Conservation (phyloP, 2,888 invertebrate genomes). For the Tenthredo amoena region DNA sequence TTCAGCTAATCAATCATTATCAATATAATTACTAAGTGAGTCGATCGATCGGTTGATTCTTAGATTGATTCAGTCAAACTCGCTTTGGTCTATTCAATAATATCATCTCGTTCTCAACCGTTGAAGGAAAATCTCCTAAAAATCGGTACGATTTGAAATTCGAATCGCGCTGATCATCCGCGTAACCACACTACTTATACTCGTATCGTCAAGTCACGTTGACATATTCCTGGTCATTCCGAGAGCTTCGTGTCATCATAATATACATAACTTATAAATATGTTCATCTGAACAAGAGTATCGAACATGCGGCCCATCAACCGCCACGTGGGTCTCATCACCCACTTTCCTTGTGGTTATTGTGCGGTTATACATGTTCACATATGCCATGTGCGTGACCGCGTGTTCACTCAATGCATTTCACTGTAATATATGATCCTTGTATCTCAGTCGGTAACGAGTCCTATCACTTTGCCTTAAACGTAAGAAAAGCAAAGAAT, state of each 20-base stretch:
- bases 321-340: constrained; percentile 16
- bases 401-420: not conserved
- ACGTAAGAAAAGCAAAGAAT: not conserved
- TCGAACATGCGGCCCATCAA: not conserved
- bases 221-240: not conserved
- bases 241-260: not conserved
- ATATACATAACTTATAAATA: not conserved
- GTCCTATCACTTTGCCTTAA: not conserved
- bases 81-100: not conserved
- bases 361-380: not conserved
- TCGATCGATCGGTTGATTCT: not conserved
- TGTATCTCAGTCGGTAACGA: not conserved
- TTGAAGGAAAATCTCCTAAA: not conserved
- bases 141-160: not conserved
- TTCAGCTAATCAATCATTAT: not conserved
- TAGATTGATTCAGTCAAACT: not conserved
- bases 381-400: constrained; percentile 12
- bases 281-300: not conserved
- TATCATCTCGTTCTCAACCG: not conserved
- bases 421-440: not conserved
- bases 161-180: not conserved
- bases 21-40: not conserved
- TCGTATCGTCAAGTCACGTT: not conserved
- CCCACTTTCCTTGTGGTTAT: not conserved
- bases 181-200: not conserved